Conservation (phyloP, 2,888 invertebrate genomes). For the Panzeria rudis region DNA sequence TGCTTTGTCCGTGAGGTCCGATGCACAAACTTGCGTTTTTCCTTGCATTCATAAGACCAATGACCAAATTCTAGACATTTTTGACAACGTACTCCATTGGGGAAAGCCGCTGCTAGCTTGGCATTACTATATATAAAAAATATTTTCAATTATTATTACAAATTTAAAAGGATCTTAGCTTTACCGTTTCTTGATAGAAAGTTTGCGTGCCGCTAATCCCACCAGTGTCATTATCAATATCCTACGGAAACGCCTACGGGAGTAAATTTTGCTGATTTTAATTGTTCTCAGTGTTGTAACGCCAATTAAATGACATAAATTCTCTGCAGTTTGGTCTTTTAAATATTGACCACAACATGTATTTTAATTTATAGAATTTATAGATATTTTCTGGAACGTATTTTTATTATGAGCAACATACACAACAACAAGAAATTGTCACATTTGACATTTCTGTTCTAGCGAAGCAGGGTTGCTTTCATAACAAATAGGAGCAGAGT, state of each 20-base stretch:
- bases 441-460: background rate
- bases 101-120: constrained; percentile 87
- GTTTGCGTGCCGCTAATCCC: constrained; percentile 81
- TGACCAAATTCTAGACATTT: constrained; percentile 96
- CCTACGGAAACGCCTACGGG: constrained; percentile 67
- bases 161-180: background rate
- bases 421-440: constrained; percentile 41
- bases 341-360: background rate
- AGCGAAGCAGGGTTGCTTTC: background rate
- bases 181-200: constrained; percentile 82
- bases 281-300: background rate
- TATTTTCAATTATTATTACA: background rate
- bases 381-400: background rate
- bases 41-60: constrained; percentile 96
- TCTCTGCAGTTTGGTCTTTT: background rate
- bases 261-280: constrained; percentile 68
- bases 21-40: constrained; percentile 93
- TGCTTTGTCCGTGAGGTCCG: constrained; percentile 92
- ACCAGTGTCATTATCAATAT: constrained; percentile 80
- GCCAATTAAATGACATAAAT: background rate
- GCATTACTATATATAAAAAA: constrained; percentile 84
- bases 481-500: too few relatives aligned
- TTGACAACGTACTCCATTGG: constrained; percentile 93
- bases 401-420: constrained; percentile 38
- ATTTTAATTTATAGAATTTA: background rate